These are phyloP conservation scores for Salvelinus alpinus DNA, from an alignment of 2,113 vertebrate genomes.

Conservation along the genomic window DNA sequence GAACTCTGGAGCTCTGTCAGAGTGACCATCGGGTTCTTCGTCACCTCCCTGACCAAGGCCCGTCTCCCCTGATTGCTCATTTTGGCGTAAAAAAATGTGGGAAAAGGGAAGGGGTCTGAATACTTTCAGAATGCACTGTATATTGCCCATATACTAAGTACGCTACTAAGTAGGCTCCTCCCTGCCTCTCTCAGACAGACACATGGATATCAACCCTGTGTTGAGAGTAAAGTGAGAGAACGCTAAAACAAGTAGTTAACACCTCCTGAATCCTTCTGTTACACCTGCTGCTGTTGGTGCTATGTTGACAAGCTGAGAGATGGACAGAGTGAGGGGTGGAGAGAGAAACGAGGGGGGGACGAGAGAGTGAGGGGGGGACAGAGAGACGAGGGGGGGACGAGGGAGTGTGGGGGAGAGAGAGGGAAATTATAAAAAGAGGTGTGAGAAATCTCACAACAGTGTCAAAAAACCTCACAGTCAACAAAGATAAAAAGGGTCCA, in stretches of 20 bases:
- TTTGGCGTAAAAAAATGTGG: too few species aligned
- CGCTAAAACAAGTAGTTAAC: conserved; percentile 79
- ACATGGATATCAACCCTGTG: conserved; percentile 77
- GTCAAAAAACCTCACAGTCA: conserved; percentile 6
- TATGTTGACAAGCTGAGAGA: too few species aligned
- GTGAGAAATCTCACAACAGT: not conserved
- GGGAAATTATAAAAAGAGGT: not conserved
- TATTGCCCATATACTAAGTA: too few species aligned
- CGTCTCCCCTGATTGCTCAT: too few species aligned
- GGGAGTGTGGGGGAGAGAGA: not conserved
- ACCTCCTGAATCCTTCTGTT: conserved; percentile 76
- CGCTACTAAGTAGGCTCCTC: too few species aligned
- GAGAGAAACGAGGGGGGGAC: not conserved
- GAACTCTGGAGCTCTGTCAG: too few species aligned
- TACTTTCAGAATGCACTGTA: too few species aligned
- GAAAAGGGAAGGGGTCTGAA: too few species aligned
- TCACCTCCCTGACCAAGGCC: too few species aligned
- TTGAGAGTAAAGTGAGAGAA: conserved; percentile 84
- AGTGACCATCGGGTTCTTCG: too few species aligned
- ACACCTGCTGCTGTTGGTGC: not conserved
- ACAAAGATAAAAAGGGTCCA: conserved; percentile 40
- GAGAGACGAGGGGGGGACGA: too few species aligned
- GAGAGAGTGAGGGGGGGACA: not conserved
- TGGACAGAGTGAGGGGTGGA: not conserved
- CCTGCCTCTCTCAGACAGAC: not conserved